Conservation (phyloP, 2,797 vertebrate genomes). For the Crenuchus spilurus region DNA sequence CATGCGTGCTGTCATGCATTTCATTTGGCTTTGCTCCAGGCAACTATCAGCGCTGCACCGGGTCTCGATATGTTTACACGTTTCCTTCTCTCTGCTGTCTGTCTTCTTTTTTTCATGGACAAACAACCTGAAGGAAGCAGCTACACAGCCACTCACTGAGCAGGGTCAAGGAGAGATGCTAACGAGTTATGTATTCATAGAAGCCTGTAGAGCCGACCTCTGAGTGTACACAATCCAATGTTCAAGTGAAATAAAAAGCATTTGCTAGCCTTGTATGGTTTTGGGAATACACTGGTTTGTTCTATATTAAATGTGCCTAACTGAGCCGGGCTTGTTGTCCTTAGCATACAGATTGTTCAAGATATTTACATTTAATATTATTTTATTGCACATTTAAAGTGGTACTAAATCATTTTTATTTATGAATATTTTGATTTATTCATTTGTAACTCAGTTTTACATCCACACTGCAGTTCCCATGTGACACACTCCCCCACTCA, state of each 20-base stretch:
- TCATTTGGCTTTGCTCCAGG: not conserved
- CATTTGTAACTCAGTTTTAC: too few relatives aligned
- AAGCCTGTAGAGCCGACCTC: not conserved
- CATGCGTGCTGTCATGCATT: not conserved
- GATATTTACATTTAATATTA: too few relatives aligned
- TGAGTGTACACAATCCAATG: not conserved
- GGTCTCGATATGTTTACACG: not conserved
- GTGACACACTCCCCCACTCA: too few relatives aligned
- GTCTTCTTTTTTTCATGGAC: not conserved
- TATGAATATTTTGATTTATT: too few relatives aligned
- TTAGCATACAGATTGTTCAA: too few relatives aligned
- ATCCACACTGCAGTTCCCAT: too few relatives aligned
- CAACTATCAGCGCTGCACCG: not conserved
- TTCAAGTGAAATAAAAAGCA: not conserved
- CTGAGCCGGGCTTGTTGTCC: too few relatives aligned
- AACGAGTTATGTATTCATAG: not conserved
- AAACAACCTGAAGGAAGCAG: not conserved
- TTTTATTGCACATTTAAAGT: too few relatives aligned
- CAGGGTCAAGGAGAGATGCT: slow-evolving; percentile 15
- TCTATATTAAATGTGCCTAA: too few relatives aligned
- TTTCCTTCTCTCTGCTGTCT: slow-evolving; percentile 4
- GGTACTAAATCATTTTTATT: too few relatives aligned
- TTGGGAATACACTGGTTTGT: too few relatives aligned
- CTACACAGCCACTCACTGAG: not conserved
- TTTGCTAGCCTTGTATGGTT: too few relatives aligned